A percentile compares a stretch with the other conserved stretches of the same genome.
These are phyloP conservation scores for Apodemus speciosus DNA, from an alignment of 2,113 vertebrate genomes.

Conservation along the genomic window DNA sequence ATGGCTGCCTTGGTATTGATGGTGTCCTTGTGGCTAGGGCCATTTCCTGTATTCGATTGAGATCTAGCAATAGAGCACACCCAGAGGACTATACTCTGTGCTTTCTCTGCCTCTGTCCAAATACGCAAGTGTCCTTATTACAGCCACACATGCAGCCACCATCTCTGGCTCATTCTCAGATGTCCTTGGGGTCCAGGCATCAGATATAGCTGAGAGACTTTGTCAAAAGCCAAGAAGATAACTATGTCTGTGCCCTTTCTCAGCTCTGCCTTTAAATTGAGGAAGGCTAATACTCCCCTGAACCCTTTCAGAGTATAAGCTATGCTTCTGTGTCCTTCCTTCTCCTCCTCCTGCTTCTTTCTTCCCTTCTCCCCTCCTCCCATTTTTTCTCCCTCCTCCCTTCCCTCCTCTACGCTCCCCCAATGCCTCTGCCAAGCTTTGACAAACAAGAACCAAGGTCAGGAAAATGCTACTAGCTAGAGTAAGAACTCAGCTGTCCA, in stretches of 20 bases:
- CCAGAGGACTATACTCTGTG: not conserved
- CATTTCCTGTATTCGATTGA: not conserved
- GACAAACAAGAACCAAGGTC: slow-evolving; percentile 41
- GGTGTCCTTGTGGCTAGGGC: not conserved
- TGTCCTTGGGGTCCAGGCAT: not conserved
- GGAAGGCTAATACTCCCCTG: not conserved
- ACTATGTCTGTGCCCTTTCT: slow-evolving; percentile 28
- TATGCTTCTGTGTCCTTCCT: not conserved
- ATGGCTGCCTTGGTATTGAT: not conserved
- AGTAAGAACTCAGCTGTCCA: not conserved
- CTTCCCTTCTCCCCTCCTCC: not conserved
- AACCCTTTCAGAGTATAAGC: not conserved
- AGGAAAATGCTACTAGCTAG: not conserved
- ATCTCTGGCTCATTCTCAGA: not conserved
- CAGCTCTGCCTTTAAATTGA: not conserved
- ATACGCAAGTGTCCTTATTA: slow-evolving; percentile 39
- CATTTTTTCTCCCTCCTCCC: too few species aligned
- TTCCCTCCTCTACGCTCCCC: not conserved
- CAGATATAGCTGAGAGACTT: not conserved
- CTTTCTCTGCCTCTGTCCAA: slow-evolving; percentile 20
- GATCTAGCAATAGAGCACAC: slow-evolving; percentile 31
- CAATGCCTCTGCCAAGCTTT: slow-evolving; percentile 9
- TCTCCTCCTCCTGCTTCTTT: not conserved
- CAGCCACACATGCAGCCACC: not conserved
- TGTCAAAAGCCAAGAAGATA: slow-evolving; percentile 25